Evolutionary conservation across 2,888 invertebrate genomes (phyloP).

Genomic region (Leucophora obtusa): DNA sequence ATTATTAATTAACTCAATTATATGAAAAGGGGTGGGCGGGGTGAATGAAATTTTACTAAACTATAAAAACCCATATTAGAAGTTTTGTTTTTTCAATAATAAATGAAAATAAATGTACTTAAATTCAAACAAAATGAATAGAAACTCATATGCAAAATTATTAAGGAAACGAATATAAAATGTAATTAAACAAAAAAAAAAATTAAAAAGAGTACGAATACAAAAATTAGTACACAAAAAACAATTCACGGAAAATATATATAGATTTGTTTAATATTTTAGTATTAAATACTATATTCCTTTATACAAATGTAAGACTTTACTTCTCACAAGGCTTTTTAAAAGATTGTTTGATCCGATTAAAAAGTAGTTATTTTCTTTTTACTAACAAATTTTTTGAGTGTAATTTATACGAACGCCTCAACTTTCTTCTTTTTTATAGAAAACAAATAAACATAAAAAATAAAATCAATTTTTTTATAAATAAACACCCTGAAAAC

Average conservation of each 20-base stretch:
- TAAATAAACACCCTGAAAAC: slow-evolving; percentile 51
- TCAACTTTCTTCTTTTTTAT: slow-evolving; percentile 58
- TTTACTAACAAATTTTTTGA: slow-evolving; percentile 37
- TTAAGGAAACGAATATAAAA: slow-evolving; percentile 37
- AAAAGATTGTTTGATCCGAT: slow-evolving; percentile 14
- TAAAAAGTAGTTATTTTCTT: background rate
- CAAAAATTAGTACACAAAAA: slow-evolving; percentile 77
- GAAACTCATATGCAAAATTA: slow-evolving; percentile 46
- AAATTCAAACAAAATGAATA: slow-evolving; percentile 51
- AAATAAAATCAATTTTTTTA: slow-evolving; percentile 15
- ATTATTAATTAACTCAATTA: slow-evolving; percentile 52
- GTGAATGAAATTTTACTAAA: slow-evolving; percentile 51
- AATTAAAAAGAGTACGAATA: slow-evolving; percentile 72
- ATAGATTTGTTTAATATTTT: slow-evolving; percentile 49
- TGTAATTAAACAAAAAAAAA: slow-evolving; percentile 55
- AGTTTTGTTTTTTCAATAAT: slow-evolving; percentile 23
- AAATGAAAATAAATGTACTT: slow-evolving; percentile 38
- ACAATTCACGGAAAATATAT: slow-evolving; percentile 77
- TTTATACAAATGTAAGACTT: slow-evolving; percentile 48
- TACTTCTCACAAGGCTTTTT: slow-evolving; percentile 41
- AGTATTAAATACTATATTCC: background rate
- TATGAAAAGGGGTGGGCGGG: slow-evolving; percentile 30
- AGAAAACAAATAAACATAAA: slow-evolving; percentile 5
- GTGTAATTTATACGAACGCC: slow-evolving; percentile 55
- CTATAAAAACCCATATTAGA: slow-evolving; percentile 43